Evolutionary conservation across 2,113 vertebrate species (phyloP).

Genomic region (Hiodon tergisus): DNA sequence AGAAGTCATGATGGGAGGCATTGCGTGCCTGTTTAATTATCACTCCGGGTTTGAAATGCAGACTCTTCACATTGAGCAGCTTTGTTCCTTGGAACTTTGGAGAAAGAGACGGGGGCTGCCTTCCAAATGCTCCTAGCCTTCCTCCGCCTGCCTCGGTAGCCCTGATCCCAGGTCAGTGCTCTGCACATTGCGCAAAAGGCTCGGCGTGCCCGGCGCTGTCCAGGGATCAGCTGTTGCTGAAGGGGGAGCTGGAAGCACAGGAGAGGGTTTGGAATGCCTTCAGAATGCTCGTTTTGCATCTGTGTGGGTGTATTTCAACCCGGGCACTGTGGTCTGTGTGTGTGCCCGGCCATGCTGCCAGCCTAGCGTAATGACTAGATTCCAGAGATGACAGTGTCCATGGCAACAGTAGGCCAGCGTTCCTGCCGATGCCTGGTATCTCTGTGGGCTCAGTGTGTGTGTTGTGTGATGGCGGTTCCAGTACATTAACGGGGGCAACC

Average conservation of each 20-base stretch:
- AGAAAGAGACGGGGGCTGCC: not conserved
- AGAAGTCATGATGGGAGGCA: no score
- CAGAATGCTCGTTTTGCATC: not conserved
- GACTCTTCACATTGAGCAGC: no score
- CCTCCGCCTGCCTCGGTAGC: not conserved
- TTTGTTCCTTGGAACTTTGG: not conserved
- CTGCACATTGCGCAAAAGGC: not conserved
- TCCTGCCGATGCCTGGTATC: not conserved
- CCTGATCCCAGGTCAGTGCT: not conserved
- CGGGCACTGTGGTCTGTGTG: constrained; percentile 55
- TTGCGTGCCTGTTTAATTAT: no score
- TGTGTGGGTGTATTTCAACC: not conserved
- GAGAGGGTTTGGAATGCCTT: not conserved
- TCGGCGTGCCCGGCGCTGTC: not conserved
- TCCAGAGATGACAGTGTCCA: not conserved
- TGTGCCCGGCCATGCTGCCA: constrained; percentile 21
- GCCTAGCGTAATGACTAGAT: not conserved
- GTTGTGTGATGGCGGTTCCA: constrained; percentile 38
- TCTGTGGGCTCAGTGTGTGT: no score
- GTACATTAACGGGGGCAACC: constrained; percentile 91
- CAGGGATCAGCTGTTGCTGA: not conserved
- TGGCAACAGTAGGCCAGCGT: not conserved
- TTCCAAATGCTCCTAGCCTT: not conserved
- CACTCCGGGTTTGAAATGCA: no score
- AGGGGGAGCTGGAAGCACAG: no score